Conservation (phyloP, 2,113 vertebrate genomes). For the Pelvicachromis taeniatus region DNA sequence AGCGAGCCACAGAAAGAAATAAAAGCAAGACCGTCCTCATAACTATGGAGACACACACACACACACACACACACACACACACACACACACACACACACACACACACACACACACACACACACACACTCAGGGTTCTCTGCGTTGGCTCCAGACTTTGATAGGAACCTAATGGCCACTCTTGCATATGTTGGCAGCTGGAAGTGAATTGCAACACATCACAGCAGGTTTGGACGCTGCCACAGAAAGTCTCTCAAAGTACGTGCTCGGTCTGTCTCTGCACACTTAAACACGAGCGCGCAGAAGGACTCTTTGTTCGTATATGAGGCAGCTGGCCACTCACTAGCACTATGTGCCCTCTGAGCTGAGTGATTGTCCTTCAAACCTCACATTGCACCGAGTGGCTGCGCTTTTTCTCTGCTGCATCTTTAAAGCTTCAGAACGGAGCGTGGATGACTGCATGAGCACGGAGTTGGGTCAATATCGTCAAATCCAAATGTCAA, state of each 20-base stretch:
- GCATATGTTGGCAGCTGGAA: constrained; percentile 7
- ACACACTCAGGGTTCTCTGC: background rate
- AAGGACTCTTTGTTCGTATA: background rate
- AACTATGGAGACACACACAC: background rate
- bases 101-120: background rate
- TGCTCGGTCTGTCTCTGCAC: background rate
- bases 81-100: rapidly evolving
- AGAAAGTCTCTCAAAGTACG: background rate
- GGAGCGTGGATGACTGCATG: background rate
- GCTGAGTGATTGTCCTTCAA: background rate
- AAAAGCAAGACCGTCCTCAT: background rate
- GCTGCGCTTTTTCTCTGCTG: background rate
- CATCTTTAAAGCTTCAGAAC: background rate
- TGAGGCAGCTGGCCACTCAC: constrained; percentile 21
- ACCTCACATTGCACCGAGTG: background rate
- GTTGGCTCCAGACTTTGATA: background rate
- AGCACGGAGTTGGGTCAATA: background rate
- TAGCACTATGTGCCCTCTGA: background rate
- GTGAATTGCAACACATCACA: background rate
- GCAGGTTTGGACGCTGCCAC: background rate
- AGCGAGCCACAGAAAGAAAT: background rate
- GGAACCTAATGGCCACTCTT: background rate
- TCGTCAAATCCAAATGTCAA: constrained; percentile 33
- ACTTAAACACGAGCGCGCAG: background rate
- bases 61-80: rapidly evolving